These are phyloP conservation scores for Periophthalmodon schlosseri DNA, from an alignment of 2,113 vertebrate genomes.

Conservation along the genomic window DNA sequence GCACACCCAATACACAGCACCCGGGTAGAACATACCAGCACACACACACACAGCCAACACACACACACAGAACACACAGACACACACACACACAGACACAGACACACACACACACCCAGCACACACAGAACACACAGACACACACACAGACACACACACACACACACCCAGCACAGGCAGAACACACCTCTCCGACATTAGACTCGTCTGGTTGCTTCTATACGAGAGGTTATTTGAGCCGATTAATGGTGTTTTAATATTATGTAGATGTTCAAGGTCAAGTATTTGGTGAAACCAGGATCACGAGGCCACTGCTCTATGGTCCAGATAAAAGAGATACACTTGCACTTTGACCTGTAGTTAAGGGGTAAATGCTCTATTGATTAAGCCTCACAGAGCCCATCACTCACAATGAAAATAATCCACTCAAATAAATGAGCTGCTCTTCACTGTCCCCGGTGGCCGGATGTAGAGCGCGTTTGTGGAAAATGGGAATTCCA, in stretches of 20 bases:
- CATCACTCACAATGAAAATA: constrained; percentile 4
- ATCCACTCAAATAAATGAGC: background rate
- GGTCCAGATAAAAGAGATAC: background rate
- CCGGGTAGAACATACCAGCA: no score
- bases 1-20: no score
- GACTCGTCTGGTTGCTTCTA: background rate
- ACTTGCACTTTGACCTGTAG: background rate
- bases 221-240: background rate
- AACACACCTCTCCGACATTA: no score
- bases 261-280: background rate
- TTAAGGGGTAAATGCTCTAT: constrained; percentile 9
- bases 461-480: background rate
- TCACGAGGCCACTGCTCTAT: background rate
- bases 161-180: background rate
- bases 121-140: no score
- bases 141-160: no score
- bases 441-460: background rate
- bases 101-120: no score
- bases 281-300: background rate
- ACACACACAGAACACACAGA: no score
- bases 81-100: no score
- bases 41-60: no score
- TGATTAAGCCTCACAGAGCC: background rate
- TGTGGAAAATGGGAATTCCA: background rate
- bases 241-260: background rate